These are phyloP conservation scores for Antechinus stuartii DNA, from an alignment of 2,113 vertebrate species.

Conservation along the genomic window DNA sequence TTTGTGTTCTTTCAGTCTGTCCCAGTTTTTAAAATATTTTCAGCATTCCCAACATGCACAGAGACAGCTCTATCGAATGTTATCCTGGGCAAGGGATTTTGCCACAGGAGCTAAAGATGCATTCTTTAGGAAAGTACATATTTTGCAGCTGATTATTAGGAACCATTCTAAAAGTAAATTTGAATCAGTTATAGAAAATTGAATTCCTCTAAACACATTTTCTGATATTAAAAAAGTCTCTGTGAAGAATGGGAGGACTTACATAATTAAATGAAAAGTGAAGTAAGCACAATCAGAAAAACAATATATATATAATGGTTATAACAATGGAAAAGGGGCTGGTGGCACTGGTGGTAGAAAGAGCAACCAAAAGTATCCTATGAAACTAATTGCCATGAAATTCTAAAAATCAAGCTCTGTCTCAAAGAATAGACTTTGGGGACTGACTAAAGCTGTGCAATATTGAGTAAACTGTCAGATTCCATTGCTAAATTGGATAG, in stretches of 20 bases:
- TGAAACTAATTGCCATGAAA: not conserved
- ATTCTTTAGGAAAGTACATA: not conserved
- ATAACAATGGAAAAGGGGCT: not conserved
- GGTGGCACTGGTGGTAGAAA: not conserved
- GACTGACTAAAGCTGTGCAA: not conserved
- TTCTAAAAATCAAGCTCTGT: not conserved
- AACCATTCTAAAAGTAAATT: not conserved
- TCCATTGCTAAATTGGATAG: not conserved
- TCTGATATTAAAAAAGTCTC: constrained; percentile 20
- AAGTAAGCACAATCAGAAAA: not conserved
- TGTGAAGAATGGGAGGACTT: constrained; percentile 11
- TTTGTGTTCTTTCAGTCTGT: constrained; percentile 74
- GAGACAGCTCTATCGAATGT: constrained; percentile 3
- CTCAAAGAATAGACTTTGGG: not conserved
- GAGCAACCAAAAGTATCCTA: not conserved
- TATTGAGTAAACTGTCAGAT: not conserved
- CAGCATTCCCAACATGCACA: constrained; percentile 59
- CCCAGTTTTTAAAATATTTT: constrained; percentile 74
- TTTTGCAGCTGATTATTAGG: not conserved
- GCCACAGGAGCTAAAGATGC: not conserved
- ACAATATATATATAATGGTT: not conserved
- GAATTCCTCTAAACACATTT: not conserved
- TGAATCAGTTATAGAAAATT: not conserved
- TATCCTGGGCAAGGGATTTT: constrained; percentile 61
- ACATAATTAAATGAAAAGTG: not conserved